Conservation (phyloP, 2,797 vertebrate genomes). For the Sebastes melanostomus region DNA sequence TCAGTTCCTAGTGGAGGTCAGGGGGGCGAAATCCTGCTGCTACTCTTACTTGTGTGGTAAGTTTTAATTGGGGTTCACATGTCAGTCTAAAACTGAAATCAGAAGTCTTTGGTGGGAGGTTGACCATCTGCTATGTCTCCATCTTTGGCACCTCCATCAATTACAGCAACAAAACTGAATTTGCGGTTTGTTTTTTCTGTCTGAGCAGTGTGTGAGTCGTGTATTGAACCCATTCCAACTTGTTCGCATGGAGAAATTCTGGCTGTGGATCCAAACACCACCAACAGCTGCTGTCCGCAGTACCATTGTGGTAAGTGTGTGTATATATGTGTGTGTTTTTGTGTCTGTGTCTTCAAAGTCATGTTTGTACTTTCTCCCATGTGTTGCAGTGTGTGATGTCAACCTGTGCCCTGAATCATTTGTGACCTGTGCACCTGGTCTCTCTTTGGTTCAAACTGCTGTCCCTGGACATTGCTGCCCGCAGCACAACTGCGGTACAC, state of each 20-base stretch:
- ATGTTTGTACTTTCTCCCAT: slow-evolving; percentile 4
- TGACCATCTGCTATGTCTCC: neutral
- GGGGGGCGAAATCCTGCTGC: slow-evolving; percentile 90
- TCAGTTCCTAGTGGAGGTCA: slow-evolving; percentile 93
- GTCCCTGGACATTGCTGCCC: slow-evolving; percentile 90
- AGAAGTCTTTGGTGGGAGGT: neutral
- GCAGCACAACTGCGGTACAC: slow-evolving; percentile 90
- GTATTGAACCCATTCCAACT: slow-evolving; percentile 87
- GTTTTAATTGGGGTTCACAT: slow-evolving; percentile 30
- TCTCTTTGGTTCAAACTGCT: slow-evolving; percentile 83
- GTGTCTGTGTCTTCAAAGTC: slow-evolving; percentile 8
- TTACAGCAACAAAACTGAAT: slow-evolving; percentile 21
- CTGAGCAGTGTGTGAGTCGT: slow-evolving; percentile 92
- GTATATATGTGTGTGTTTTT: neutral
- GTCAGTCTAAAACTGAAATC: neutral
- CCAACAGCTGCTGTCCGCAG: slow-evolving; percentile 90
- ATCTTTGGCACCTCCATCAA: neutral
- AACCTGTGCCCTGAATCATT: slow-evolving; percentile 86
- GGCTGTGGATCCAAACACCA: slow-evolving; percentile 90
- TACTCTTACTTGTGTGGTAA: slow-evolving; percentile 93
- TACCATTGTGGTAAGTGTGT: slow-evolving; percentile 90
- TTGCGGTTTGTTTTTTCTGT: slow-evolving; percentile 41
- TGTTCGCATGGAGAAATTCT: slow-evolving; percentile 92
- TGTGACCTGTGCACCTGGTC: slow-evolving; percentile 87
- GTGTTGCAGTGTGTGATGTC: slow-evolving; percentile 89